These are phyloP conservation scores for Cuculus canorus DNA, from an alignment of 2,797 vertebrate genomes.

Conservation along the genomic window DNA sequence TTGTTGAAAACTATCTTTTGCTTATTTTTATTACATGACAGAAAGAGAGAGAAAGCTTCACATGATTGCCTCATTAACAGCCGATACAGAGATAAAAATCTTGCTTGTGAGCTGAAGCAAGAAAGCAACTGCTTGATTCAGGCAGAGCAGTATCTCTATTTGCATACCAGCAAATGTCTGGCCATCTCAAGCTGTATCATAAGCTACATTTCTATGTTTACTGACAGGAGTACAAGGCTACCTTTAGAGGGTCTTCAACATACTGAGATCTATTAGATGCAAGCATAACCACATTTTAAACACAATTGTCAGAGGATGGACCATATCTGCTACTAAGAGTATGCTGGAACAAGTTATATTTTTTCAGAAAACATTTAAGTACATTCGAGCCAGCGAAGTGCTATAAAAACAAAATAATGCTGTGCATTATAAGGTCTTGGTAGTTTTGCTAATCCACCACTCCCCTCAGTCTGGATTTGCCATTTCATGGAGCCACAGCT, in stretches of 20 bases:
- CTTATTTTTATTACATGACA: background rate
- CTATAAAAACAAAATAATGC: background rate
- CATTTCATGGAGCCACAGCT: background rate
- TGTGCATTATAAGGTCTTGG: background rate
- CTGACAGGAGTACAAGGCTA: background rate
- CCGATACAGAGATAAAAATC: background rate
- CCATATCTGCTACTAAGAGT: background rate
- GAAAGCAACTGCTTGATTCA: background rate
- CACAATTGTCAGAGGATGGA: background rate
- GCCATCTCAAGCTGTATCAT: background rate
- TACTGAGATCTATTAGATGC: rapidly evolving
- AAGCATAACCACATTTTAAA: background rate
- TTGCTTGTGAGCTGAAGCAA: background rate
- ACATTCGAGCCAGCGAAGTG: background rate
- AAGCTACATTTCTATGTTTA: background rate
- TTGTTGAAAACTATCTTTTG: background rate
- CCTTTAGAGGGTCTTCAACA: background rate
- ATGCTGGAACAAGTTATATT: background rate
- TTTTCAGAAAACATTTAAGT: background rate
- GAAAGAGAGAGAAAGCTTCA: background rate
- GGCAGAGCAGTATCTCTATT: background rate
- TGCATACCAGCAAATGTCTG: background rate
- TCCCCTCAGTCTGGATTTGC: background rate
- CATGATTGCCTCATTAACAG: background rate
- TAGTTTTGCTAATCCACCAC: background rate